phyloP scores from a whole-genome alignment of 2,113 vertebrate genomes.

The Pholis gunnellus region DNA sequence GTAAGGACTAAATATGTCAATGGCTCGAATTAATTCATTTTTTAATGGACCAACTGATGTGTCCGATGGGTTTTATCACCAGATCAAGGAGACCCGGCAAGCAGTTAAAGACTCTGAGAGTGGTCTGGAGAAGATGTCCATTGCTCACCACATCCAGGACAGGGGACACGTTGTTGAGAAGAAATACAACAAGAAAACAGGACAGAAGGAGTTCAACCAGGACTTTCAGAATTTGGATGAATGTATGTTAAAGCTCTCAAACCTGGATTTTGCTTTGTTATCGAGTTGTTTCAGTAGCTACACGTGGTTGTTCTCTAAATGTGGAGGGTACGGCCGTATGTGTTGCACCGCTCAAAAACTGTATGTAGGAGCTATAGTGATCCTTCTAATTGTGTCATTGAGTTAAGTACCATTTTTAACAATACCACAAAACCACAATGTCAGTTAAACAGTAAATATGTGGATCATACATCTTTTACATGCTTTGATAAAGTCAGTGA shows the following conservation, averaged over 20 bases:
- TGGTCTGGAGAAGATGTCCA: constrained; percentile 91
- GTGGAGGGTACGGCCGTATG: background rate
- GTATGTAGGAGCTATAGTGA: background rate
- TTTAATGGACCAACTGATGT: background rate
- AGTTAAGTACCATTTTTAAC: background rate
- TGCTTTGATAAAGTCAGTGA: background rate
- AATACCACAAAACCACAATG: background rate
- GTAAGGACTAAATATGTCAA: background rate
- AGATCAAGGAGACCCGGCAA: constrained; percentile 92
- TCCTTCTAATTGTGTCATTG: background rate
- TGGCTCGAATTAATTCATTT: background rate
- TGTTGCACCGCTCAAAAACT: background rate
- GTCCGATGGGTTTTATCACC: constrained; percentile 4
- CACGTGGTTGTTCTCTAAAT: background rate
- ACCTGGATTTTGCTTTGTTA: background rate
- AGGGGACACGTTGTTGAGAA: constrained; percentile 91
- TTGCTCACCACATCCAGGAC: constrained; percentile 94
- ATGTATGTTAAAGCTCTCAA: constrained; percentile 79
- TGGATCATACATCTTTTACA: background rate
- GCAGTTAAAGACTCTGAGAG: constrained; percentile 93
- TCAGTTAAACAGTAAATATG: background rate
- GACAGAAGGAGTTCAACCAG: constrained; percentile 92
- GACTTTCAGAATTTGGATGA: constrained; percentile 97
- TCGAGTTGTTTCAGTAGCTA: background rate
- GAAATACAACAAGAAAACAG: constrained; percentile 90